Evolutionary conservation across 1,140 invertebrate genomes (phyloP).

Genomic region (Drosophila rufa): DNA sequence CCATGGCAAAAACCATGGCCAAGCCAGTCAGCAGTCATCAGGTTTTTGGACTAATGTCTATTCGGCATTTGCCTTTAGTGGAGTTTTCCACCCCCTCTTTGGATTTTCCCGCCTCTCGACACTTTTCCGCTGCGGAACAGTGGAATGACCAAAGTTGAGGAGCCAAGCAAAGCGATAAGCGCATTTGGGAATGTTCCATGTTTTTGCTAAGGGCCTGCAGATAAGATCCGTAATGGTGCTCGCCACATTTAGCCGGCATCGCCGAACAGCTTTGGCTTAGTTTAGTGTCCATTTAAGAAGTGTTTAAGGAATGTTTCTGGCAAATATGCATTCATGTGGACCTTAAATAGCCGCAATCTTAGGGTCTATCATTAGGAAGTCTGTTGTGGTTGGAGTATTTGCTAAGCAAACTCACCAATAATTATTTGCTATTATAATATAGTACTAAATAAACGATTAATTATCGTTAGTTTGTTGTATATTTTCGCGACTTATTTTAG

Average conservation of each 20-base stretch:
- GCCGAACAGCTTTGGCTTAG: constrained; percentile 20
- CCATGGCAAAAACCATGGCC: no score
- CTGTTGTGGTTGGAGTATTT: neutral
- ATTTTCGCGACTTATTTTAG: no score
- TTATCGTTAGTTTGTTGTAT: no score
- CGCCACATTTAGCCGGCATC: constrained; percentile 28
- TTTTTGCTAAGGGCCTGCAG: constrained; percentile 48
- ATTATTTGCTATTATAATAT: no score
- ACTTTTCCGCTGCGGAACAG: constrained; percentile 33
- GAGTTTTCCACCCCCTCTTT: neutral
- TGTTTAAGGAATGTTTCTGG: constrained; percentile 24
- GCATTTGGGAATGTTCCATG: constrained; percentile 58
- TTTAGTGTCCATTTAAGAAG: constrained; percentile 46
- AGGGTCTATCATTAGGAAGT: neutral
- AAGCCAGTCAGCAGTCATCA: neutral
- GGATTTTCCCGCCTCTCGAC: neutral
- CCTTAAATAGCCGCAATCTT: neutral
- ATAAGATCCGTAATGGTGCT: constrained; percentile 49
- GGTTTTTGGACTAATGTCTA: constrained; percentile 56
- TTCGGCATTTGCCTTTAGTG: constrained; percentile 45
- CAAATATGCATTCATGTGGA: neutral
- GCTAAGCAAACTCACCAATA: neutral
- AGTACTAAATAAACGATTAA: no score
- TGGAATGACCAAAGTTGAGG: constrained; percentile 52
- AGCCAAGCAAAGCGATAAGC: constrained; percentile 51